phyloP scores from a whole-genome alignment of 1,140 invertebrate species.

The Meloidogyne floridensis region DNA sequence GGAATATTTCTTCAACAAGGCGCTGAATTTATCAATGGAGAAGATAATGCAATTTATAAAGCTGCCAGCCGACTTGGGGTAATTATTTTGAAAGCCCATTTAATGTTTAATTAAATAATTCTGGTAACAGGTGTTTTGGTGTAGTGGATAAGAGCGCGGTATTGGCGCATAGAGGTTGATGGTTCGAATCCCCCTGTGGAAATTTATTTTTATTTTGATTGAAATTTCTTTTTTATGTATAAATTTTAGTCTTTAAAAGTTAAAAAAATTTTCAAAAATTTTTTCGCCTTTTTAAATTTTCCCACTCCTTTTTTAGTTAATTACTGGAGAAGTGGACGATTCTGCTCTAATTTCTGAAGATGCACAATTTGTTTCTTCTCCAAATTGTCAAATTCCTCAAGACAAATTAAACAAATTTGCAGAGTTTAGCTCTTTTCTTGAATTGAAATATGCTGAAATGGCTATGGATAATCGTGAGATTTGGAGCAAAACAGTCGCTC shows the following conservation, averaged over 20 bases:
- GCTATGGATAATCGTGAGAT: slow-evolving; percentile 11
- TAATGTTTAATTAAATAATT: no score
- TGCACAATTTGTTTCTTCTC: not conserved
- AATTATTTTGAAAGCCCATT: not conserved
- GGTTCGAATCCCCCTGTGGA: not conserved
- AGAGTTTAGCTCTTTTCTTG: slow-evolving; percentile 22
- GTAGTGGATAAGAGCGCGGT: not conserved
- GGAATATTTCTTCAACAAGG: slow-evolving; percentile 42
- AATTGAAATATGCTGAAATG: slow-evolving; percentile 24
- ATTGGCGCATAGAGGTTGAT: not conserved
- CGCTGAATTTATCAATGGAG: slow-evolving; percentile 46
- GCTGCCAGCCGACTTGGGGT: slow-evolving; percentile 23
- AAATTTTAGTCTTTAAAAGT: not conserved
- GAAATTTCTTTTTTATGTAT: no score
- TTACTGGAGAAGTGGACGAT: slow-evolving; percentile 33
- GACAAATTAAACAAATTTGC: slow-evolving; percentile 19
- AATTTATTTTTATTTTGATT: not conserved
- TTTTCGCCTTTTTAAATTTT: not conserved
- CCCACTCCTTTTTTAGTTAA: slow-evolving; percentile 9
- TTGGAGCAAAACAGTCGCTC: slow-evolving; percentile 34
- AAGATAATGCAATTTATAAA: slow-evolving; percentile 37
- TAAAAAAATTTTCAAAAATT: not conserved
- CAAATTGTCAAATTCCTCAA: slow-evolving; percentile 3
- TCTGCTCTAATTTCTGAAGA: slow-evolving; percentile 7
- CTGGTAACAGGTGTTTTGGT: not conserved